phyloP scores from a whole-genome alignment of 2,888 invertebrate species.

The Altica lythri region DNA sequence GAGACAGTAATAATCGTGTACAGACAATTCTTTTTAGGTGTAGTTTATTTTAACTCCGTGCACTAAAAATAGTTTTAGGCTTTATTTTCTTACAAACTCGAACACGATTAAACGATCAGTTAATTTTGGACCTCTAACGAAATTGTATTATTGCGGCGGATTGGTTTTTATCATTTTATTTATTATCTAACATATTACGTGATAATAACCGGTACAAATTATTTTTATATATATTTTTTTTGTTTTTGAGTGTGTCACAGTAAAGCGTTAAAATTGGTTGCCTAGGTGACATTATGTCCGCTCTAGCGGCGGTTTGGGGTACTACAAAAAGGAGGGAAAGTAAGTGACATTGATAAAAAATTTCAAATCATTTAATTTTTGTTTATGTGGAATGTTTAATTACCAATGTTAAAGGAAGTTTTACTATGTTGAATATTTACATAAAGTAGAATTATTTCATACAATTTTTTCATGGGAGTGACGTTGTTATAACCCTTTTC shows the following conservation, averaged over 20 bases:
- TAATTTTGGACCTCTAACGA: slow-evolving; percentile 50
- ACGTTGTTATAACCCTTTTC: too few relatives aligned
- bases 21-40: slow-evolving; percentile 21
- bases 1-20: background rate
- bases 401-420: too few relatives aligned
- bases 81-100: slow-evolving; percentile 42
- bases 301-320: slow-evolving; percentile 52
- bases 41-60: slow-evolving; percentile 30
- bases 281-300: slow-evolving; percentile 53
- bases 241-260: slow-evolving; percentile 1
- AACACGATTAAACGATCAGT: slow-evolving; percentile 45
- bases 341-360: too few relatives aligned
- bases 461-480: too few relatives aligned
- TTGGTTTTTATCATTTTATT: background rate
- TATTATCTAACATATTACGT: background rate
- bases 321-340: slow-evolving; percentile 52
- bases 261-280: slow-evolving; percentile 53
- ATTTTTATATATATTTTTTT: too few relatives aligned
- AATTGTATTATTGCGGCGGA: slow-evolving; percentile 9
- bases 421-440: too few relatives aligned
- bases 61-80: slow-evolving; percentile 42
- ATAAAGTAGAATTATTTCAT: too few relatives aligned
- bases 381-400: too few relatives aligned
- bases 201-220: background rate
- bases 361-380: too few relatives aligned